phyloP scores from a whole-genome alignment of 2,113 vertebrate species.

The Paramormyrops kingsleyae region DNA sequence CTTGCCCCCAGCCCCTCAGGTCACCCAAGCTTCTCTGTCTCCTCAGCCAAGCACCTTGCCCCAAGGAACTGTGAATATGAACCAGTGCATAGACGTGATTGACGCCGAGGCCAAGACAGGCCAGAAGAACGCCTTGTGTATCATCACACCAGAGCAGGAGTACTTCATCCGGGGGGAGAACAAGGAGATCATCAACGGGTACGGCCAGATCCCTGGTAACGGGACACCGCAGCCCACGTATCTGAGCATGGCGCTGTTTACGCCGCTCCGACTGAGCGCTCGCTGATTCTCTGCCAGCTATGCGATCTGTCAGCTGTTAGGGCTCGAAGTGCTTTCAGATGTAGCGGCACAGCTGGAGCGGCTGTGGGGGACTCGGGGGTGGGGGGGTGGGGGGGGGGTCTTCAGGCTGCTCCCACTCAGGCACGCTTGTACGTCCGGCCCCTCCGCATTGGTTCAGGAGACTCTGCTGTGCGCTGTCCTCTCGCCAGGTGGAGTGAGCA shows the following conservation, averaged over 20 bases:
- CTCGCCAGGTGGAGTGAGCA: conserved; percentile 64
- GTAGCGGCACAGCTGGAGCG: background rate
- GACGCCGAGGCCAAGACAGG: conserved; percentile 70
- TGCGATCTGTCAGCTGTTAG: background rate
- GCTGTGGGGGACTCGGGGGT: background rate
- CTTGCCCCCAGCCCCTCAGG: background rate
- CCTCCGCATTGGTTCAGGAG: background rate
- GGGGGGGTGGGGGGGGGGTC: background rate
- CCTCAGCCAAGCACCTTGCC: conserved; percentile 67
- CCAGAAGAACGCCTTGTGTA: conserved; percentile 71
- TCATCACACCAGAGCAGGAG: conserved; percentile 69
- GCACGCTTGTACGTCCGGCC: background rate
- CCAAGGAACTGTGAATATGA: conserved; percentile 74
- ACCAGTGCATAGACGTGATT: conserved; percentile 64
- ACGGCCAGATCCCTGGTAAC: background rate
- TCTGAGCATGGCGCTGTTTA: background rate
- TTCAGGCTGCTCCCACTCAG: background rate
- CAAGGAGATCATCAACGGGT: conserved; percentile 74
- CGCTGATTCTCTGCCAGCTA: background rate
- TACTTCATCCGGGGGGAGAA: conserved; percentile 72
- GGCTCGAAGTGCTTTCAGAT: background rate
- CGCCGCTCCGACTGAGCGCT: background rate
- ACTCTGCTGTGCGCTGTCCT: background rate
- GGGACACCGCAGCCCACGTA: background rate
- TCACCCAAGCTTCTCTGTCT: conserved; percentile 1